These are phyloP conservation scores for Nannospalax galili DNA, from an alignment of 2,113 vertebrate genomes.

Conservation along the genomic window DNA sequence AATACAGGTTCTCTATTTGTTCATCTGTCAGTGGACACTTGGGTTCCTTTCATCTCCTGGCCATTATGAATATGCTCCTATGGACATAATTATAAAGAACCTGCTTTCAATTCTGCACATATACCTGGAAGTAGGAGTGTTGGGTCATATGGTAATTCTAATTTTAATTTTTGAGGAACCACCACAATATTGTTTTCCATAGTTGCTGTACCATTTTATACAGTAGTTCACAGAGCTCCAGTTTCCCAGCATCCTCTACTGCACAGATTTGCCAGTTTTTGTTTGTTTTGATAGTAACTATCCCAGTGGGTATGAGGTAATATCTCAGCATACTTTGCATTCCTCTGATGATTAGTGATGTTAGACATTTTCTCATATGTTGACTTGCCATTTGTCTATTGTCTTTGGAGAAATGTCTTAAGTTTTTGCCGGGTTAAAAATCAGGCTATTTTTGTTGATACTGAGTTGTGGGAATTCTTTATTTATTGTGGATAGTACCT, in stretches of 20 bases:
- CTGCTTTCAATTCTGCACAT: background rate
- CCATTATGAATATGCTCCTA: background rate
- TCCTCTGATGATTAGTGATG: background rate
- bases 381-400: background rate
- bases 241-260: background rate
- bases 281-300: background rate
- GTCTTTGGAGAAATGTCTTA: constrained; percentile 41
- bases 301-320: background rate
- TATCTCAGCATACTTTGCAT: background rate
- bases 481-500: background rate
- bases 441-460: constrained; percentile 12
- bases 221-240: background rate
- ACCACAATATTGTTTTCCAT: background rate
- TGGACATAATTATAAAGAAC: background rate
- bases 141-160: constrained; percentile 6
- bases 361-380: background rate
- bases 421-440: constrained; percentile 11
- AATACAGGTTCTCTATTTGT: background rate
- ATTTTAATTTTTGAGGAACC: constrained; percentile 26
- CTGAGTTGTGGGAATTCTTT: background rate
- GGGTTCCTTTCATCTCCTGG: background rate
- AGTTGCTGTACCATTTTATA: background rate
- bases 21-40: background rate
- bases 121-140: constrained; percentile 16
- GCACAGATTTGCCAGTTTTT: background rate